These are phyloP conservation scores for Zeugodacus cucurbitae DNA, from an alignment of 1,140 invertebrate species.

Conservation along the genomic window DNA sequence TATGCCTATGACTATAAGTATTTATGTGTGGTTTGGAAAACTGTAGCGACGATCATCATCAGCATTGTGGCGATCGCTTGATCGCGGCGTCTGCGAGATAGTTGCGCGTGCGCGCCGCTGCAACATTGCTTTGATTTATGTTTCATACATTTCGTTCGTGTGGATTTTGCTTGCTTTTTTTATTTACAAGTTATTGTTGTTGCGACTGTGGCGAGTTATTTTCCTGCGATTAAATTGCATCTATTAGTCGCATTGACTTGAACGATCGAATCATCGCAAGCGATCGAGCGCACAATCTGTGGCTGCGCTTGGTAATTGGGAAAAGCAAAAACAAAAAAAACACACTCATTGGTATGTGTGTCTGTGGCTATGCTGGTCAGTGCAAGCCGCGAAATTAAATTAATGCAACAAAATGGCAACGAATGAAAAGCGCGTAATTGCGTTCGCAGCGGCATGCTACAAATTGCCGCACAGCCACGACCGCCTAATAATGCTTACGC, in stretches of 20 bases:
- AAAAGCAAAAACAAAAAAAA: background rate
- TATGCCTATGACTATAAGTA: background rate
- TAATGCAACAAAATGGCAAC: background rate
- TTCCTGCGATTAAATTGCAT: slow-evolving; percentile 23
- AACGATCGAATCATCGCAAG: background rate
- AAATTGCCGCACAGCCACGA: background rate
- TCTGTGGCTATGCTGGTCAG: background rate
- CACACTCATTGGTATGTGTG: background rate
- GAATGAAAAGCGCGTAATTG: slow-evolving; percentile 34
- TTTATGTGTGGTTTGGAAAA: background rate
- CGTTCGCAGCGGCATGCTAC: background rate
- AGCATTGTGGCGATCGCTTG: background rate
- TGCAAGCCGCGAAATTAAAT: background rate
- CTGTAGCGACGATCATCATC: background rate
- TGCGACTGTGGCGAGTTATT: background rate
- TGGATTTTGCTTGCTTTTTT: background rate
- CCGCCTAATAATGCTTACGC: background rate
- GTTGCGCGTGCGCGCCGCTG: background rate
- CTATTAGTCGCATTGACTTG: slow-evolving; percentile 34
- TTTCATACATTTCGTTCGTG: slow-evolving; percentile 23
- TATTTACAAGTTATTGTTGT: background rate
- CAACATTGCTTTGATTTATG: slow-evolving; percentile 32
- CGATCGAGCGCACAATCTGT: background rate
- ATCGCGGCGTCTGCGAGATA: background rate
- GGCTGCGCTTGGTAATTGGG: background rate